Conservation (phyloP, 2,113 vertebrate genomes). For the Sakesphorus luctuosus region DNA sequence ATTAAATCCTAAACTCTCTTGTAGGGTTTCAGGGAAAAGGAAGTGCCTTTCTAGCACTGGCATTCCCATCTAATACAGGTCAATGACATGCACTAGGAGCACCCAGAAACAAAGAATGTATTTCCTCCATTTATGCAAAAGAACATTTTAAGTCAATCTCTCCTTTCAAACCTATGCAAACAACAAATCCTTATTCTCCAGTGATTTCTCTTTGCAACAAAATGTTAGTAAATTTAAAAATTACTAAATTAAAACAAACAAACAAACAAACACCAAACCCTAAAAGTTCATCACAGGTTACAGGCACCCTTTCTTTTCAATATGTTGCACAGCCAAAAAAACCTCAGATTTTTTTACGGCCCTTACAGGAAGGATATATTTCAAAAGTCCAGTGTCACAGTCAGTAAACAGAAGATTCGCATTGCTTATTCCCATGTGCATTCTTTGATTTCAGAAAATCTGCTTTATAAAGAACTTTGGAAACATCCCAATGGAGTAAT, state of each 20-base stretch:
- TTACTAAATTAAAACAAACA: background rate
- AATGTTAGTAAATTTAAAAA: background rate
- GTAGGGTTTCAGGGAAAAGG: background rate
- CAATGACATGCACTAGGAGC: background rate
- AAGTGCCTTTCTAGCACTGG: background rate
- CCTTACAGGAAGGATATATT: background rate
- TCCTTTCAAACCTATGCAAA: background rate
- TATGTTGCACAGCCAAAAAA: background rate
- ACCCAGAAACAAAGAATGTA: background rate
- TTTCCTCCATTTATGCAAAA: background rate
- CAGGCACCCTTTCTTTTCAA: background rate
- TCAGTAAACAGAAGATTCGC: constrained; percentile 47
- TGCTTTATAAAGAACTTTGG: constrained; percentile 2
- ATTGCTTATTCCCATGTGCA: constrained; percentile 9
- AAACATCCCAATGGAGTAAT: background rate
- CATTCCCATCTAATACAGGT: background rate
- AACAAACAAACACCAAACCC: background rate
- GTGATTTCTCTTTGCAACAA: background rate
- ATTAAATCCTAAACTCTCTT: background rate
- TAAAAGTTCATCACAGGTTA: background rate
- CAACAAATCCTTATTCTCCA: background rate
- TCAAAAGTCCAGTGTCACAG: constrained; percentile 38
- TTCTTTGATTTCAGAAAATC: constrained; percentile 38
- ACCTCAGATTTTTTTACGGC: fast-evolving
- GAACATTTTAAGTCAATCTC: background rate